Evolutionary conservation across 2,888 invertebrate genomes (phyloP), one percentile per base, ranked within the genome.

Genomic region (Melanargia galathea): DNA sequence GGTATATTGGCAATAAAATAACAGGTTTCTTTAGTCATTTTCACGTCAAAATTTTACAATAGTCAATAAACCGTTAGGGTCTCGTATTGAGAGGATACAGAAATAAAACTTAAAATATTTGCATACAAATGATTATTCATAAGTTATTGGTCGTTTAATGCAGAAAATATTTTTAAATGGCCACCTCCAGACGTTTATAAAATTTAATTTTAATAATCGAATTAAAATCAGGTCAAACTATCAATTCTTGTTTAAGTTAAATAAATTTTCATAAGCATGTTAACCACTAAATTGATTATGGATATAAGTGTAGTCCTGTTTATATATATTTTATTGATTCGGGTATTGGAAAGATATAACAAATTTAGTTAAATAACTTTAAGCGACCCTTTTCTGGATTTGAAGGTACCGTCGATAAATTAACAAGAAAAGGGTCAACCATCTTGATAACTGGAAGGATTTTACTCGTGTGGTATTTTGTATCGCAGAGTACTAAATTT

Each of bases 51-150:
- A 69, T 67, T 64, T 71, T 75, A 75, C 73, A 73, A 75, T 73
- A 70, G 67, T 62, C 60, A 61, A 58, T 66, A 66, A 65, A 82
- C 86, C 85, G 86, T 83, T 84, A 83, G 73, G 74, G 73, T 71
- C 73, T 66, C 64, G 7, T 26, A 52, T 59, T 48, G 30, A 61
- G n/a, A 60, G 35, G n/a, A 51, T 16, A 10, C 35, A 46, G 48
- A 49, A 61, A 43, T 35, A 55, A 52, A 30, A 30, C 6, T 6
- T 7, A 22, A 58, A 5, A 51, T 13, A 59, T 51, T 51, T 59
- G 49, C 51, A 51, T 59, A 51, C 26, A 18, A 40, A 59, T 26
- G 26, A 59, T 20, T 22, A 59, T 20, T 22, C 16, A 22, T 59
- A 38, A 49, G 38, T 49, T 45, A 43, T 51, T 18, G 22, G 11